Evolutionary conservation across 1,140 invertebrate genomes (phyloP), one percentile per base, ranked within the genome.

Genomic region (Drosophila nikananu): DNA sequence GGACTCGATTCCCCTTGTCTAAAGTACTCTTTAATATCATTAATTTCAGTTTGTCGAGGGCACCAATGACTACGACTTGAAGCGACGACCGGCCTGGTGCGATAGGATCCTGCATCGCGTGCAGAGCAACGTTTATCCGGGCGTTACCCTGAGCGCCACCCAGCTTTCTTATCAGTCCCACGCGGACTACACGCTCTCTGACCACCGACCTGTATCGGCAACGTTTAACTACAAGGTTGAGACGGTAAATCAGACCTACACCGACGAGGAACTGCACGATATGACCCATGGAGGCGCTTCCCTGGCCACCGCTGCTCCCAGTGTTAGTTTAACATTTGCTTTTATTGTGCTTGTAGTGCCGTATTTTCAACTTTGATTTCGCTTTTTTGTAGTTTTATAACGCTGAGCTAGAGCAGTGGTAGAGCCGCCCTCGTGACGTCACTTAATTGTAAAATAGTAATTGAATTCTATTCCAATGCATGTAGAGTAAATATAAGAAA

Each of bases 191-290:
- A 96, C 96, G 83, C 97, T 99, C 49, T 99, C 98, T 93, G 99
- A 99, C 94, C 99, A 99, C 91, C 99, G 99, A 94, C 99, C 99
- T 60, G 98, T 99, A 13, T 97, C 97, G 81, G 96, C 97, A n/a
- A 92, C 97, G 51, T 99, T 99, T 51, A 79, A 63, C 42, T 92
- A 82, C 55, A 83, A 78, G 65, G 86, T 92, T 25, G 86, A 92
- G 48, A 42, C 83, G 2, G 21, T 60, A 4, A 80, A 78, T 25
- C 77, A 49, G 10, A 94, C 95, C 95, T 82, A 51, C 9, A 94
- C 95, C 4, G 81, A 95, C 95, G 21, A 95, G 95, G 93, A 92
- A 27, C 59, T 92, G 27, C 70, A 92, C 48, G 91, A 91, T 27
- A 80, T 92, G 79, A 92, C 91, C 15, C 91, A 92, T 30, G 86